phyloP scores from a whole-genome alignment of 2,888 invertebrate species.

The Drosophila affinis region DNA sequence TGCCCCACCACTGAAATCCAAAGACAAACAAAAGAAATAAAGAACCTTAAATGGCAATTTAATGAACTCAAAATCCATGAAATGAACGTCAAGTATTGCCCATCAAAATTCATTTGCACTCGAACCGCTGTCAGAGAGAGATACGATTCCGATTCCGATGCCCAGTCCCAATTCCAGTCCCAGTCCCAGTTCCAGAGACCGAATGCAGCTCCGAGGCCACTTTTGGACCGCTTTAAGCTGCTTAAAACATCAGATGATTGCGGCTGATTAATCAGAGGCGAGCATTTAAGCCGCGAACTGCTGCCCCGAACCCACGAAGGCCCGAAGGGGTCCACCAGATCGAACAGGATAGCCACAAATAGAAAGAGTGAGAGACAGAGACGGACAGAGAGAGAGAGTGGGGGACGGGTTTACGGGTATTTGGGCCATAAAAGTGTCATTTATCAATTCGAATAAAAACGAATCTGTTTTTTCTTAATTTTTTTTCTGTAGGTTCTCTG shows the following conservation, averaged over 20 bases:
- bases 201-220: slow-evolving; percentile 18
- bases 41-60: slow-evolving; percentile 75
- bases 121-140: slow-evolving; percentile 46
- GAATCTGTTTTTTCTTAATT: slow-evolving; percentile 19
- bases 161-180: neutral
- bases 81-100: slow-evolving; percentile 69
- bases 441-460: slow-evolving; percentile 69
- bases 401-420: slow-evolving; percentile 34
- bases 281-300: slow-evolving; percentile 69
- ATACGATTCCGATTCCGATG: slow-evolving; percentile 11
- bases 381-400: neutral
- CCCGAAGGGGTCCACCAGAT: slow-evolving; percentile 1
- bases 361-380: slow-evolving; percentile 7
- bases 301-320: neutral
- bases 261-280: slow-evolving; percentile 78
- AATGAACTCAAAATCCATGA: slow-evolving; percentile 78
- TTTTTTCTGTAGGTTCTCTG: slow-evolving; percentile 7
- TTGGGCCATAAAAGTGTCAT: slow-evolving; percentile 78
- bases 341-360: slow-evolving; percentile 22
- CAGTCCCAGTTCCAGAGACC: slow-evolving; percentile 6
- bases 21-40: slow-evolving; percentile 66
- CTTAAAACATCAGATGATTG: slow-evolving; percentile 80
- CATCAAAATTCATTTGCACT: slow-evolving; percentile 80
- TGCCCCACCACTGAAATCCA: slow-evolving; percentile 8
- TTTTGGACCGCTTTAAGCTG: slow-evolving; percentile 67